Evolutionary conservation across 2,113 vertebrate species (phyloP).

Genomic region (Jaculus jaculus): DNA sequence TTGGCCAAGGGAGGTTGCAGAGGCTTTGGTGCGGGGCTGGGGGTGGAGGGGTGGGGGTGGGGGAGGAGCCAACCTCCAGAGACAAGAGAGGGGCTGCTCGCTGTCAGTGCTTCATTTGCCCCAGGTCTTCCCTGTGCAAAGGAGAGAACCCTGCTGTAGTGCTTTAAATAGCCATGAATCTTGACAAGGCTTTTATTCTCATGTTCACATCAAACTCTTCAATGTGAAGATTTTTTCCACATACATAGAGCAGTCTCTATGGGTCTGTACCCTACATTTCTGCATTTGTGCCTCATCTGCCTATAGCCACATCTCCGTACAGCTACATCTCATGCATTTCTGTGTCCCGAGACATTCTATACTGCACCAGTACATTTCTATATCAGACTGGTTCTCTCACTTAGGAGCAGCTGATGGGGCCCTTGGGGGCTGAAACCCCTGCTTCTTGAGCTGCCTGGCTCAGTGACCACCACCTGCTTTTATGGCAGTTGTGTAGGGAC

Average conservation of each 20-base stretch:
- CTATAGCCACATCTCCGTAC: not conserved
- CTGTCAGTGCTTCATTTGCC: not conserved
- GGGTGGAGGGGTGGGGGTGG: not conserved
- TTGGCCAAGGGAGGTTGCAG: not conserved
- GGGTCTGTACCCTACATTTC: not conserved
- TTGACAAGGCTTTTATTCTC: slow-evolving; percentile 54
- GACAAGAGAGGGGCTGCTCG: not conserved
- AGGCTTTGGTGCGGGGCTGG: not conserved
- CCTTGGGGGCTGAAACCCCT: not conserved
- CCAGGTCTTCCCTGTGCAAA: not conserved
- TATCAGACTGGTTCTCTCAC: not conserved
- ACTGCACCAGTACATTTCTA: not conserved
- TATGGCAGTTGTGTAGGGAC: not conserved
- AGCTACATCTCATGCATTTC: not conserved
- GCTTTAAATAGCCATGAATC: slow-evolving; percentile 62
- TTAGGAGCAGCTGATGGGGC: not conserved
- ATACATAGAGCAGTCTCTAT: not conserved
- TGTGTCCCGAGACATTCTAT: not conserved
- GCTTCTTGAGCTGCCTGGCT: not conserved
- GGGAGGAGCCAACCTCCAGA: slow-evolving; percentile 10
- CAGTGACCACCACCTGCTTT: not conserved
- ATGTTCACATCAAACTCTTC: slow-evolving; percentile 36
- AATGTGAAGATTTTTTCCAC: not conserved
- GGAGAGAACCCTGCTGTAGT: slow-evolving; percentile 30
- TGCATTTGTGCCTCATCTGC: not conserved